These are phyloP conservation scores for Periphyllus acericola DNA, from an alignment of 2,888 invertebrate species.

Conservation along the genomic window DNA sequence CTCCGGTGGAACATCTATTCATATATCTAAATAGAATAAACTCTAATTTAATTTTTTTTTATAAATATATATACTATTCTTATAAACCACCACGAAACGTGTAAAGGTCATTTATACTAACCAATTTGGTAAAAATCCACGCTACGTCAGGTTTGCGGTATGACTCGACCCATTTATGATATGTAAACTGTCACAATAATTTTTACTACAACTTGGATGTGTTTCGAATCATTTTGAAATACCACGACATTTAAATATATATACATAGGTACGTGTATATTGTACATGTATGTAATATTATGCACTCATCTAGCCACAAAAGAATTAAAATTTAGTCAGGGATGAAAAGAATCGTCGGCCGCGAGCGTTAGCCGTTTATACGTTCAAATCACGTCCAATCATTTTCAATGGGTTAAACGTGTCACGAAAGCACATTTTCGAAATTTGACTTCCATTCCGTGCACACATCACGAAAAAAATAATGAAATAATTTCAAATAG, in stretches of 20 bases:
- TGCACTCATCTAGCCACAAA: neutral
- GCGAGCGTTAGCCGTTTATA: neutral
- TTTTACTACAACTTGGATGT: neutral
- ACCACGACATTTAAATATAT: neutral
- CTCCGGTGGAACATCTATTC: neutral
- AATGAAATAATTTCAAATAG: constrained; percentile 19
- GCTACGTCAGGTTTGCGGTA: constrained; percentile 37
- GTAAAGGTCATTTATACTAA: constrained; percentile 27
- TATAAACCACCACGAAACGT: constrained; percentile 34
- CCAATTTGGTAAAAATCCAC: neutral
- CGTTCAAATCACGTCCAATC: constrained; percentile 52
- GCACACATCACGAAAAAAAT: neutral
- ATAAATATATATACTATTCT: neutral
- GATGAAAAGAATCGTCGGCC: neutral
- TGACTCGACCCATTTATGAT: constrained; percentile 8
- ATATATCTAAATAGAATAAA: constrained; percentile 13
- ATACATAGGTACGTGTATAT: neutral
- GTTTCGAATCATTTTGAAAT: neutral
- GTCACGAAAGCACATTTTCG: constrained; percentile 40
- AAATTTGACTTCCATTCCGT: constrained; percentile 37
- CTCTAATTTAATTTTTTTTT: neutral
- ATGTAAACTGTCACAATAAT: constrained; percentile 2
- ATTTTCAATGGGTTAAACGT: constrained; percentile 58
- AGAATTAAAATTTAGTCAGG: neutral
- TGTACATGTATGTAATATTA: neutral